Base-by-base conservation (phyloP, 2,113 vertebrate genomes). In the Coptodon rendalli region DNA sequence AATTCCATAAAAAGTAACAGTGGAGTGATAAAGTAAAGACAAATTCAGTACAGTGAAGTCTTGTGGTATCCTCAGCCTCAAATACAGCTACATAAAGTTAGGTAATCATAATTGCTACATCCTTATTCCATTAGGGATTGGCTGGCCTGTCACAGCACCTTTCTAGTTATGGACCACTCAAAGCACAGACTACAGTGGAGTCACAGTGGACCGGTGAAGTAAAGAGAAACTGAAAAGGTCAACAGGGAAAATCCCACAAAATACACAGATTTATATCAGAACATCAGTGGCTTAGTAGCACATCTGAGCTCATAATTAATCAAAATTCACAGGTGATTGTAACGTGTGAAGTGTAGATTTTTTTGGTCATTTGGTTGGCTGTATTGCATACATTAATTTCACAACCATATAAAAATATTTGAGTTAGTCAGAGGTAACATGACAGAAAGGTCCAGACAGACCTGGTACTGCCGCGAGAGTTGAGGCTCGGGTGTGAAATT, bases 391-490 rank as follows among this genome's bases (percentile, higher is more conserved):
- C 12, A 43, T 4, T 43, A 43, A 43, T 38, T 73, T 48, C 22
- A 48, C 68, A 27, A 48, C 40, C 14, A 48, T 27, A 73, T 11
- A 14, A 48, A 45, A 29, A 9, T 45, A 48, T 29, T 24, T 11
- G 68, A 73, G 6, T 17, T 29, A 45, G 22, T 7, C 5, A 71
- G 66, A 71, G 45, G 22, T 45, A 45, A 71, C 66, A 73, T 0
- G 40, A 45, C 22, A 73, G 0, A 0, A 71, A 45, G 1, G 66
- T 24, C n/a, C 57, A 31, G 57, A 31, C 27, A 9, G 56, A 31
- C 27, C 31, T 4, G 27, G 14, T 59, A 31, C 5, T 0, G 56
- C 27, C 0, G 7, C 1, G 7, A 17, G 56, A 59, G 1, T 31
- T 61, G 27, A 61, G 57, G 27, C 0, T 61, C 2, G 0, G 8